Percentiles rank a stretch among this genome's conserved stretches.
Evolutionary conservation across 2,113 vertebrate species (phyloP).

Genomic region (Poeciliopsis occidentalis): DNA sequence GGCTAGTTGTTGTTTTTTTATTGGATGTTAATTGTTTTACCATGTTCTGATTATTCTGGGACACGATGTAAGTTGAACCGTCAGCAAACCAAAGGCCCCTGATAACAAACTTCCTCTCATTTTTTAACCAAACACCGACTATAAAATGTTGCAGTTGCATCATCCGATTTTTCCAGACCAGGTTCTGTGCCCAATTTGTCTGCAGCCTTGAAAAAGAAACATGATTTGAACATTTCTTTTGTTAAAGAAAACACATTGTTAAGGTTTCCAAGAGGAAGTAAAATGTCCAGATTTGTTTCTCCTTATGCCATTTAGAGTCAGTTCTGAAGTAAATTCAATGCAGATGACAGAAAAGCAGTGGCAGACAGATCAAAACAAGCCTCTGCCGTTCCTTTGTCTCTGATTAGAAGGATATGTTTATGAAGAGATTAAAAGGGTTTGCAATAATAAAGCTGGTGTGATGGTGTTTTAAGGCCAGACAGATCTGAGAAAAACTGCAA

Average conservation of each 20-base stretch:
- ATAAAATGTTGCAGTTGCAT: slow-evolving; percentile 4
- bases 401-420: slow-evolving; percentile 31
- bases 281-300: slow-evolving; percentile 1
- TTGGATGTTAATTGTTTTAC: background rate
- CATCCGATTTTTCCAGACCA: slow-evolving; percentile 1
- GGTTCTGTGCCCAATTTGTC: background rate
- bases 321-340: slow-evolving; percentile 23
- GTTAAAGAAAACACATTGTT: slow-evolving; percentile 3
- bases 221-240: background rate
- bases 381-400: background rate
- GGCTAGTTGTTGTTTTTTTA: background rate
- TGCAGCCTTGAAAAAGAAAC: background rate
- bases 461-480: background rate
- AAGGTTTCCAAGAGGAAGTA: slow-evolving; percentile 29
- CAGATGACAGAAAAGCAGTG: slow-evolving; percentile 11
- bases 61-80: slow-evolving; percentile 17
- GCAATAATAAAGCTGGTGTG: background rate
- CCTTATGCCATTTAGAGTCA: background rate
- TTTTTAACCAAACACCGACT: background rate
- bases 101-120: slow-evolving; percentile 29
- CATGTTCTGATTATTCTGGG: background rate
- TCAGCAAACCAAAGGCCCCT: slow-evolving; percentile 6
- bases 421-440: slow-evolving; percentile 33
- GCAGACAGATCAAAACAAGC: slow-evolving; percentile 59
- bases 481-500: slow-evolving; percentile 4